phyloP scores from a whole-genome alignment of 2,113 vertebrate genomes.

The Pogona vitticeps region DNA sequence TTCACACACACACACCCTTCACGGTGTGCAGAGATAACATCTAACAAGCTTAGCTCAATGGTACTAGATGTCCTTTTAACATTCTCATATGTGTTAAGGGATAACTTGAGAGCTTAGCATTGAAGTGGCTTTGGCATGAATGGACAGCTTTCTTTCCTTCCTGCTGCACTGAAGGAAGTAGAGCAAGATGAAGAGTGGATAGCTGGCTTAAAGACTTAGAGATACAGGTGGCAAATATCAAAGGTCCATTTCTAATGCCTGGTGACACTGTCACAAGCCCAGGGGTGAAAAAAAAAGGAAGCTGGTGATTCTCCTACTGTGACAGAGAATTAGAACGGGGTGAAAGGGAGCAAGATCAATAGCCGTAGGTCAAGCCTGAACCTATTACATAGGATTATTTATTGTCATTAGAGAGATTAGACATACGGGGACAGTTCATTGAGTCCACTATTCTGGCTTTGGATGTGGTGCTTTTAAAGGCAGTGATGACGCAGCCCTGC shows the following conservation, averaged over 20 bases:
- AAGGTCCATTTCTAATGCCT: constrained; percentile 60
- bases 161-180: constrained; percentile 44
- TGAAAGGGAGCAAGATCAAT: constrained; percentile 57
- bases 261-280: constrained; percentile 47
- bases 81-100: background rate
- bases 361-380: constrained; percentile 52
- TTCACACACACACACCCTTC: background rate
- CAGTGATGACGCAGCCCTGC: background rate
- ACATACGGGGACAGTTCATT: constrained; percentile 37
- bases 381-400: constrained; percentile 67
- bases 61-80: constrained; percentile 1
- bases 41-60: background rate
- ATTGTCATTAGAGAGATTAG: constrained; percentile 67
- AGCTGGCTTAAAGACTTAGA: constrained; percentile 56
- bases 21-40: background rate
- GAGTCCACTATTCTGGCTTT: background rate
- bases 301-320: constrained; percentile 49
- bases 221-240: constrained; percentile 51
- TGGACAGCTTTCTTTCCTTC: background rate
- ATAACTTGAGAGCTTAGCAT: background rate
- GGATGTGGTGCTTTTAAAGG: background rate
- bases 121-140: constrained; percentile 25
- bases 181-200: constrained; percentile 61
- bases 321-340: constrained; percentile 51
- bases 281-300: constrained; percentile 5